phyloP scores from a whole-genome alignment of 2,113 vertebrate genomes.

The Steatornis caripensis region DNA sequence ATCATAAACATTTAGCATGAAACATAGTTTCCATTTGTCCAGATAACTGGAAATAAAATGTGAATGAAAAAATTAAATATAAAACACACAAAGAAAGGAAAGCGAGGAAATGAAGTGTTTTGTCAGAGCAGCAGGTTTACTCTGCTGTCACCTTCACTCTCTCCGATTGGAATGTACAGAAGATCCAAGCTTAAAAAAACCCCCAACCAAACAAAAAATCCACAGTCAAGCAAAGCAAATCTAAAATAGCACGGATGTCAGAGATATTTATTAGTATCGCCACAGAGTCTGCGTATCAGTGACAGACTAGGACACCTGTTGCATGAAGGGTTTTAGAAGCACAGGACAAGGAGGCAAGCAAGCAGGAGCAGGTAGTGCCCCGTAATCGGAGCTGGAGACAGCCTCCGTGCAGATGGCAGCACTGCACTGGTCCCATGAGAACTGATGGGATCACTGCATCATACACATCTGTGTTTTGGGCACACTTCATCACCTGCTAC shows the following conservation, averaged over 20 bases:
- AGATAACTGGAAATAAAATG: background rate
- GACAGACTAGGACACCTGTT: background rate
- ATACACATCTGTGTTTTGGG: background rate
- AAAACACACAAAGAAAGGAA: background rate
- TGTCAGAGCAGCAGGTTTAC: background rate
- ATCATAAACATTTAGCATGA: background rate
- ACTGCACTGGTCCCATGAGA: background rate
- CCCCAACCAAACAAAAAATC: background rate
- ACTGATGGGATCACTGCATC: fast-evolving
- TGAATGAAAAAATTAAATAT: background rate
- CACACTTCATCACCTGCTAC: background rate
- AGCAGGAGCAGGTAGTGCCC: background rate
- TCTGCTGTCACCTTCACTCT: background rate
- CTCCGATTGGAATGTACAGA: background rate
- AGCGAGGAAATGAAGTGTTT: background rate
- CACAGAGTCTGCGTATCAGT: background rate
- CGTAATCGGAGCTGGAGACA: fast-evolving
- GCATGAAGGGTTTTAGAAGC: background rate
- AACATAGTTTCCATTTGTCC: background rate
- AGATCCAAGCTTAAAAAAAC: background rate
- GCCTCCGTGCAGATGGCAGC: fast-evolving
- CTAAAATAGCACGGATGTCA: background rate
- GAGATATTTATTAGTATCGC: background rate
- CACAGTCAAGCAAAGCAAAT: background rate
- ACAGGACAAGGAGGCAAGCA: background rate